These are phyloP conservation scores for Unio pictorum DNA, from an alignment of 2,888 invertebrate genomes.

Conservation along the genomic window DNA sequence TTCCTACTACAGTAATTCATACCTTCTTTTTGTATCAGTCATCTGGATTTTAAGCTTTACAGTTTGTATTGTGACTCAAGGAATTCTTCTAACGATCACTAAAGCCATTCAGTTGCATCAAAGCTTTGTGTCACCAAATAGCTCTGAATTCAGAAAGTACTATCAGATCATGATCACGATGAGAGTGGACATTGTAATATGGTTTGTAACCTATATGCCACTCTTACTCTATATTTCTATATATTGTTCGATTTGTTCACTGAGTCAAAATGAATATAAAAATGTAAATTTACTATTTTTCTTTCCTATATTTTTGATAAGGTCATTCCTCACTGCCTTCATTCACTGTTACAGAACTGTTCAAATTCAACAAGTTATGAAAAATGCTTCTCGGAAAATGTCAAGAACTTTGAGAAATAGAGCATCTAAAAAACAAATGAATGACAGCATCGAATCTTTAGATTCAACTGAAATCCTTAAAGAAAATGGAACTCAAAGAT, in stretches of 20 bases:
- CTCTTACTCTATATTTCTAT: slow-evolving; percentile 42
- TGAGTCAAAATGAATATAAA: slow-evolving; percentile 10
- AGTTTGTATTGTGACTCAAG: slow-evolving; percentile 32
- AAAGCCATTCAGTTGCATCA: slow-evolving; percentile 16
- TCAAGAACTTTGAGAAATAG: slow-evolving; percentile 5
- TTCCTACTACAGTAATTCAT: slow-evolving; percentile 42
- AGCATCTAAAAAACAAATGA: background rate
- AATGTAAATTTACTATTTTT: slow-evolving; percentile 43
- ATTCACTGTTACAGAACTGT: slow-evolving; percentile 49
- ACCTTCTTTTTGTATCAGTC: slow-evolving; percentile 36
- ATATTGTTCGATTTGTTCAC: slow-evolving; percentile 30
- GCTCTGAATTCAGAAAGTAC: slow-evolving; percentile 43
- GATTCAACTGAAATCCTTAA: background rate
- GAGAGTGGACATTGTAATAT: slow-evolving; percentile 41
- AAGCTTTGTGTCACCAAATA: slow-evolving; percentile 24
- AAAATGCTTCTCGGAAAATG: slow-evolving; percentile 11
- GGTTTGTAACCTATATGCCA: slow-evolving; percentile 50
- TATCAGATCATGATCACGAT: slow-evolving; percentile 38
- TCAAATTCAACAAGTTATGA: slow-evolving; percentile 37
- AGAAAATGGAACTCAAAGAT: background rate
- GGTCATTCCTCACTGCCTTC: slow-evolving; percentile 49
- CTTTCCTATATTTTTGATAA: slow-evolving; percentile 46
- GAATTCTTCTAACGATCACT: slow-evolving; percentile 16
- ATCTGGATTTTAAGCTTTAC: slow-evolving; percentile 37
- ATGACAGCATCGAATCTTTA: too few relatives aligned